Percentiles rank a stretch among this genome's conserved stretches.
Evolutionary conservation across 2,113 vertebrate species (phyloP).

Genomic region (Puma concolor): DNA sequence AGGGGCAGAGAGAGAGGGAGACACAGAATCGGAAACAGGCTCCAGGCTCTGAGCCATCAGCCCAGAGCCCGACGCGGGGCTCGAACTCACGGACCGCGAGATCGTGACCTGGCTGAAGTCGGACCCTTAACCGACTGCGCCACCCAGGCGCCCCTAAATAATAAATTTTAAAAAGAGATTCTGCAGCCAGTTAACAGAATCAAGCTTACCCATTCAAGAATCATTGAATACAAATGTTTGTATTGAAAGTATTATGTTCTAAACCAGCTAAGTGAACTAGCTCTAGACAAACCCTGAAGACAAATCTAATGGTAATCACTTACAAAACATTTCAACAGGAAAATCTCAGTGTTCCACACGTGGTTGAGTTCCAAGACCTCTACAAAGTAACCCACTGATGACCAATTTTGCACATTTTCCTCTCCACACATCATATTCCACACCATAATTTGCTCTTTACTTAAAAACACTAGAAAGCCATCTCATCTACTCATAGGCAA

Average conservation of each 20-base stretch:
- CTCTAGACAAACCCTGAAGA: neutral
- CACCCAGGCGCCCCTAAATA: no score
- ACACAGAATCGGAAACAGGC: no score
- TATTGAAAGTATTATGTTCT: neutral
- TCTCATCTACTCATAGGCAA: neutral
- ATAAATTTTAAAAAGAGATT: neutral
- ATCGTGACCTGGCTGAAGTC: no score
- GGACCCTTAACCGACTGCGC: no score
- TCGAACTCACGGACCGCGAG: no score
- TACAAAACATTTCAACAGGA: neutral
- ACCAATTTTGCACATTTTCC: neutral
- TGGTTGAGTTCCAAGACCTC: neutral
- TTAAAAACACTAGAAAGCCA: conserved; percentile 11
- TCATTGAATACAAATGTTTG: neutral
- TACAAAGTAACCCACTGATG: neutral
- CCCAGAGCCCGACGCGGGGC: no score
- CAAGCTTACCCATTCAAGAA: neutral
- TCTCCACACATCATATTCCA: neutral
- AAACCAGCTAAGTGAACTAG: neutral
- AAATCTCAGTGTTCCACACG: neutral
- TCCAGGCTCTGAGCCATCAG: no score
- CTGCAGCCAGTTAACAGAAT: neutral
- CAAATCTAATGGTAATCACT: neutral
- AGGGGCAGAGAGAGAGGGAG: no score
- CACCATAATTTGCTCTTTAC: neutral